Evolutionary conservation across 2,113 vertebrate genomes (phyloP), one percentile per base, ranked within the genome.

Genomic region (Vanacampus margaritifer): DNA sequence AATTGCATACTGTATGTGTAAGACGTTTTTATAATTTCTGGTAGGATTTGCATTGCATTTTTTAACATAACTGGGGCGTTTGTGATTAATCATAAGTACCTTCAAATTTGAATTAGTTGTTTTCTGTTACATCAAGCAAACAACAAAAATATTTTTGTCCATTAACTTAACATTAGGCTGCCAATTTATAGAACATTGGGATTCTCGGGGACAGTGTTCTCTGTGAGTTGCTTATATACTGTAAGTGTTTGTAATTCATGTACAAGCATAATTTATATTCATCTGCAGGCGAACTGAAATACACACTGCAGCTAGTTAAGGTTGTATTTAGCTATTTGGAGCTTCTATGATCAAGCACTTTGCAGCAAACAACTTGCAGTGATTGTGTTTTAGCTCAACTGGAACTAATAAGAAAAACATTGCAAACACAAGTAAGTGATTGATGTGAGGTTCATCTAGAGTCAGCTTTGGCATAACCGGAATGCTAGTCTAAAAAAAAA

Each of bases 121-220:
- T 50, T 50, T 50, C 3, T n/a, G 16, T 45, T 0, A 45, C 14
- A 45, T 5, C 43, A 19, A 48, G 21, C 48, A n/a, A 23, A 46
- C 45, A 35, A 24, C 12, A 3, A 28, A 26, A 37, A 43, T 46
- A 32, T n/a, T 7, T 62, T 48, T 56, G 76, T 80, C 64, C 67
- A 68, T 37, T 39, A 5, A 10, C 16, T 50, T 65, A 36, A 12
- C 0, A 65, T 23, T 4, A 62, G 5, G n/a, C 24, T 24, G 7
- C 32, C 39, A 23, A 17, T 46, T 45, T 71, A n/a, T 5, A 60
- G 64, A 17, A 36, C 17, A 4, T 23, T 41, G 63, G 54, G 50
- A 16, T 75, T 17, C 68, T 80, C 81, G 75, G 77, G 79, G 61
- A 76, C 32, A 54, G n/a, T 37, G 48, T 61, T 74, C 39, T 73